phyloP scores from a whole-genome alignment of 1,140 invertebrate species.

The Euwallacea fornicatus region DNA sequence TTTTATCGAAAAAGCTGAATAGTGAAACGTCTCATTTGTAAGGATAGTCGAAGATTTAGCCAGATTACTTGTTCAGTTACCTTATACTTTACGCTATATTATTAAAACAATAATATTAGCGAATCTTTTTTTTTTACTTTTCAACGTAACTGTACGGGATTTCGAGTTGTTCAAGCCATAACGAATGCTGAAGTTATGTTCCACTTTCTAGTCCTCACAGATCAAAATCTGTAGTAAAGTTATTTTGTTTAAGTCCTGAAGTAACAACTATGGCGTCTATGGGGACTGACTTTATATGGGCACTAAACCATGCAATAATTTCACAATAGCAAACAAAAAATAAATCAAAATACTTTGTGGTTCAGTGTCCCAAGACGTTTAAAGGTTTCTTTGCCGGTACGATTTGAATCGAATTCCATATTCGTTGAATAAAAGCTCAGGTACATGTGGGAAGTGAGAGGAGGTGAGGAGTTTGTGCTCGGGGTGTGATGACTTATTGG shows the following conservation, averaged over 20 bases:
- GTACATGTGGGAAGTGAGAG: conserved; percentile 48
- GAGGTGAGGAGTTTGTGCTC: conserved; percentile 16
- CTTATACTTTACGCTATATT: conserved; percentile 28
- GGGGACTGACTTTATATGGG: background rate
- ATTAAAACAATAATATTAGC: conserved; percentile 15
- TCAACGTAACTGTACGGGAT: background rate
- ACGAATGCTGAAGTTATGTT: conserved; percentile 9
- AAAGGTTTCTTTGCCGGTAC: conserved; percentile 2
- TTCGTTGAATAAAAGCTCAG: conserved; percentile 36
- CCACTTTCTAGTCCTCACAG: too few species aligned
- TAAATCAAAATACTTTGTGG: too few species aligned
- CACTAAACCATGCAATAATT: too few species aligned
- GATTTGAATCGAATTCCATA: background rate
- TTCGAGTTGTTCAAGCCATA: conserved; percentile 32
- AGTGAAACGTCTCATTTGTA: conserved; percentile 7
- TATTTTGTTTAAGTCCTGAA: too few species aligned
- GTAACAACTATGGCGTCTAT: background rate
- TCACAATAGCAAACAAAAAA: too few species aligned
- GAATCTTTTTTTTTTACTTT: conserved; percentile 5
- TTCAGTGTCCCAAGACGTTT: background rate
- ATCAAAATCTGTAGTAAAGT: too few species aligned
- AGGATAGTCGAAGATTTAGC: conserved; percentile 17
- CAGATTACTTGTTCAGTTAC: conserved; percentile 5
- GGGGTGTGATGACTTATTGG: conserved; percentile 25
- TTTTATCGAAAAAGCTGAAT: too few species aligned